Base-by-base conservation (phyloP, 2,888 invertebrate species). In the Mesorhabditis belari region DNA sequence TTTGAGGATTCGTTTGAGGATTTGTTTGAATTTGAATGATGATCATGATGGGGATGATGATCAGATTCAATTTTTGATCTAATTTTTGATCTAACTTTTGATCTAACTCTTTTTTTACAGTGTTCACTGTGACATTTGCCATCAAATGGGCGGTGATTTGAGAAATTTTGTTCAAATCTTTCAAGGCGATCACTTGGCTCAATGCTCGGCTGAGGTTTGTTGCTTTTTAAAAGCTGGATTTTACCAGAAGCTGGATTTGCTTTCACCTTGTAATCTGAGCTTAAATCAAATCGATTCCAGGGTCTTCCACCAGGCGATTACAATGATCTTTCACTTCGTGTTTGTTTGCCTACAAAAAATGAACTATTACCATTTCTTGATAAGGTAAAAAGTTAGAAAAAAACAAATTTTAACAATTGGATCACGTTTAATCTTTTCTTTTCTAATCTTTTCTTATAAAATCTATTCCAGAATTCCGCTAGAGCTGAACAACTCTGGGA, bases 401-500 rank as follows among this genome's bases (percentile, higher is more conserved):
- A n/a, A 35, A 1, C n/a, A 9, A 35, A n/a, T n/a, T 35, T 1
- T n/a, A 35, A 17, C 9, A 54, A 54, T 21, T 54, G 17, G 6
- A 19, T 51, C 9, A 51, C 21, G 17, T 6, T 51, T 9, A 51
- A 54, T 9, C 27, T 17, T 17, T 44, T 50, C 55, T 49, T n/a
- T 3, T 70, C 62, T 19, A 25, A 23, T 4, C 17, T 28, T 27
- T 24, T 26, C 5, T 9, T 9, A n/a, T 27, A n/a, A 19, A 25
- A 62, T 35, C 23, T n/a, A 24, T 25, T 66, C 50, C 58, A 76
- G 74, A 80, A 80, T 58, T 65, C 75, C 24, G 69, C 64, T 51
- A 74, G 80, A 50, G 79, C 79, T 23, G 74, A 80, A 62, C 77
- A 79, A 60, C 69, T 80, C 12, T 80, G 80, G 78, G 77, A 80